These are phyloP conservation scores for Acrobasis repandana DNA, from an alignment of 2,888 invertebrate genomes.

Conservation along the genomic window DNA sequence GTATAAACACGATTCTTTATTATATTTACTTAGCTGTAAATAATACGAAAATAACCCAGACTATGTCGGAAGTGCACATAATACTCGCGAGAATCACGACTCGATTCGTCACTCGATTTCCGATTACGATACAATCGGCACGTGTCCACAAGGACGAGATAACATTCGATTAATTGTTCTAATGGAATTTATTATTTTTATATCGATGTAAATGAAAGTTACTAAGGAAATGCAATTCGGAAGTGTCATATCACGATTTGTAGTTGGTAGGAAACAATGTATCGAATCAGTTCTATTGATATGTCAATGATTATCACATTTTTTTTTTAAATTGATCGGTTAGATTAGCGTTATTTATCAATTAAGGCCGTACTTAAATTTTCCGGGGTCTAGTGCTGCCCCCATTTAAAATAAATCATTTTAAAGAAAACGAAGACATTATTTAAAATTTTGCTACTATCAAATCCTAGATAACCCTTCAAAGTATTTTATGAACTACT, in stretches of 20 bases:
- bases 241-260: neutral
- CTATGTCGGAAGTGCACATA: slow-evolving; percentile 26
- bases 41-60: slow-evolving; percentile 22
- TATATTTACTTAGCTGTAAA: slow-evolving; percentile 10
- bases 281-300: no score
- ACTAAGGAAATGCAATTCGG: slow-evolving; percentile 8
- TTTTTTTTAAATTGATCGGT: no score
- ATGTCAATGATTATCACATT: no score
- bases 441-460: no score
- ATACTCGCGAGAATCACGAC: slow-evolving; percentile 24
- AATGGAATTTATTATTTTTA: slow-evolving; percentile 14
- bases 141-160: slow-evolving; percentile 20
- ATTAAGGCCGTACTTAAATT: no score
- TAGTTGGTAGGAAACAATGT: no score
- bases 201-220: slow-evolving; percentile 8
- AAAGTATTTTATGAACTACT: no score
- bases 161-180: slow-evolving; percentile 25
- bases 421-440: no score
- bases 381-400: no score
- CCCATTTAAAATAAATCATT: no score
- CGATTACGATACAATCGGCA: slow-evolving; percentile 34
- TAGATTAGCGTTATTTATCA: no score
- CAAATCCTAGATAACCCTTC: no score
- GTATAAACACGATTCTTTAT: slow-evolving; percentile 14
- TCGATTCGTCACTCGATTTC: slow-evolving; percentile 32